Evolutionary conservation across 2,797 vertebrate species (phyloP).

Genomic region (Notoglanidium macrostoma): DNA sequence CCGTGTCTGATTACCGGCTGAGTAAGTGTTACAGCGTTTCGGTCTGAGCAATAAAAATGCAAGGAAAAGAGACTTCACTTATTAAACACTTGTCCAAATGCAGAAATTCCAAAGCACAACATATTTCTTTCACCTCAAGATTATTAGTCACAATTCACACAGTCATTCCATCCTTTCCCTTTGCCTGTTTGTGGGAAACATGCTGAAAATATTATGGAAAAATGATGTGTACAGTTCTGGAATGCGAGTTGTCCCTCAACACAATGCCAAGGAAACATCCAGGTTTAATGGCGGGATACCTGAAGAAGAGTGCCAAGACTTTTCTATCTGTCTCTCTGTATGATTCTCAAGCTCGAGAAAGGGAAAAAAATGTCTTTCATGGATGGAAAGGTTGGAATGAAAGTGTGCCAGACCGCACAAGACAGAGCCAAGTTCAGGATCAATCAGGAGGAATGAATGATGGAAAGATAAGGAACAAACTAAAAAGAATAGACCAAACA

Average conservation of each 20-base stretch:
- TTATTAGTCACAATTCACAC: background rate
- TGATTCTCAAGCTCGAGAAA: conserved; percentile 43
- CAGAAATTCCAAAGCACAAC: background rate
- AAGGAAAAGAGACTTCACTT: background rate
- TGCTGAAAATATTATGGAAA: background rate
- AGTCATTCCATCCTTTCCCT: background rate
- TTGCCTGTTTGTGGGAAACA: background rate
- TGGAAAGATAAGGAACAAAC: conserved; percentile 77
- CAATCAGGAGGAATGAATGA: conserved; percentile 78
- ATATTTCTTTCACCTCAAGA: background rate
- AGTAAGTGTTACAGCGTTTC: background rate
- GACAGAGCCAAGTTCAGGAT: conserved; percentile 73
- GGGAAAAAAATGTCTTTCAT: conserved; percentile 66
- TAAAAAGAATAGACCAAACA: conserved; percentile 82
- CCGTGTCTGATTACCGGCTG: conserved; percentile 42
- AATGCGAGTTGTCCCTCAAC: conserved; percentile 32
- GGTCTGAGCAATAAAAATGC: background rate
- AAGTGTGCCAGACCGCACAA: conserved; percentile 67
- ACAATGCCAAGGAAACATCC: conserved; percentile 55
- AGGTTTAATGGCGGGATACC: conserved; percentile 61
- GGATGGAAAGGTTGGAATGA: conserved; percentile 61
- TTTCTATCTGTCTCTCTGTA: conserved; percentile 44
- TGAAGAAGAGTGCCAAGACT: conserved; percentile 55
- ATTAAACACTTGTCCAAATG: background rate
- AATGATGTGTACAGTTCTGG: conserved; percentile 6